phyloP scores from a whole-genome alignment of 2,888 invertebrate genomes.

The Agonopterix arenella region DNA sequence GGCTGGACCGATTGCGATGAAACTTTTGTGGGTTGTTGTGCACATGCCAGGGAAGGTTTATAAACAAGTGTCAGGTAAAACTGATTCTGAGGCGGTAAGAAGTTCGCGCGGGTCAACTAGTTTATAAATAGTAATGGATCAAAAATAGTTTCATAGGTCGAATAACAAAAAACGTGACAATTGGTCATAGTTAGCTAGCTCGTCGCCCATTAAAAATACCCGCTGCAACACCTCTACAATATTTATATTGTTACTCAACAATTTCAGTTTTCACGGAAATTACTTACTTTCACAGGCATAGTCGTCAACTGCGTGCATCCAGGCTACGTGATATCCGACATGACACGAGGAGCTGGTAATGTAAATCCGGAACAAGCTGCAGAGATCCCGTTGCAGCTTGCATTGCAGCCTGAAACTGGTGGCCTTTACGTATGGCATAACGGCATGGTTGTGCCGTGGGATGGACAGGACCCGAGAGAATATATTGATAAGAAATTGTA shows the following conservation, averaged over 20 bases:
- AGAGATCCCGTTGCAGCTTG: conserved; percentile 24
- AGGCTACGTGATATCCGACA: conserved; percentile 62
- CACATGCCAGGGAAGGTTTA: too few species aligned
- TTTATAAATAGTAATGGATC: too few species aligned
- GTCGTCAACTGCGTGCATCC: conserved; percentile 60
- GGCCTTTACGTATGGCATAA: conserved; percentile 55
- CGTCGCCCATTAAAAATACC: too few species aligned
- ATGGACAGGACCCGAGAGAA: conserved; percentile 52
- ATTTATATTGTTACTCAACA: neutral
- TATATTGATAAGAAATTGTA: conserved; percentile 43
- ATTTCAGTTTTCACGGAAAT: neutral
- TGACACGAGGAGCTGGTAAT: conserved; percentile 53
- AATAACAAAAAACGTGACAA: too few species aligned
- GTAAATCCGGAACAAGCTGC: conserved; percentile 45
- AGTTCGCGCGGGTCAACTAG: too few species aligned
- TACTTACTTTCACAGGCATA: conserved; percentile 34
- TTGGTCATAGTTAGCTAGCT: too few species aligned
- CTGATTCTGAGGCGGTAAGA: too few species aligned
- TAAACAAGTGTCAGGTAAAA: too few species aligned
- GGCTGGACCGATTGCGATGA: too few species aligned
- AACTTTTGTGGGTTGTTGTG: too few species aligned
- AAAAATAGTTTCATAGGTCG: too few species aligned
- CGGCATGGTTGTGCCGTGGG: conserved; percentile 48
- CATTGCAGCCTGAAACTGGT: conserved; percentile 25
- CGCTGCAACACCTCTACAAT: neutral